Conservation (phyloP, 30 jellyfish, hydroid and myxozoan genomes). For the Hydractinia symbiolongicarpus region DNA sequence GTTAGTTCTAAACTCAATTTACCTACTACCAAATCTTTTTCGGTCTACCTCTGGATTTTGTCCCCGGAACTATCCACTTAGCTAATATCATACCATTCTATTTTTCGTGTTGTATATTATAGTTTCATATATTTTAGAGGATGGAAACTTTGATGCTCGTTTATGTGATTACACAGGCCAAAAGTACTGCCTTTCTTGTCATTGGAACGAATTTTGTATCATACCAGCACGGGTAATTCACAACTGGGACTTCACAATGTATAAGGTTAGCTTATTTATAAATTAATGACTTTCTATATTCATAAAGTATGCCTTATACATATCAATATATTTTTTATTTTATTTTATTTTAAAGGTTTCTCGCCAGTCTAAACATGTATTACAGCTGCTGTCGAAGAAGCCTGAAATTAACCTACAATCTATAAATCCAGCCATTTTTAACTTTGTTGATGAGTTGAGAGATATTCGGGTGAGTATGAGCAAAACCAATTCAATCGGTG, state of each 20-base stretch:
- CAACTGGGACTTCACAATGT: constrained; percentile 82
- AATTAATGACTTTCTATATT: not conserved
- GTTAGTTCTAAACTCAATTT: too few relatives aligned
- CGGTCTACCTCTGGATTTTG: too few relatives aligned
- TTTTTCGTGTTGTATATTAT: not conserved
- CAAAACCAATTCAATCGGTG: not conserved
- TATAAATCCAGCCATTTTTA: constrained; percentile 80
- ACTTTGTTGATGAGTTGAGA: constrained; percentile 80
- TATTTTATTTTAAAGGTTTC: constrained; percentile 46
- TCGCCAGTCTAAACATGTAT: constrained; percentile 83
- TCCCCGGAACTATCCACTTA: too few relatives aligned
- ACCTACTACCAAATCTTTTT: too few relatives aligned
- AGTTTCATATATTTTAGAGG: constrained; percentile 38
- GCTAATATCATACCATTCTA: too few relatives aligned
- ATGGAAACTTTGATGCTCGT: constrained; percentile 57
- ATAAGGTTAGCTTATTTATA: constrained; percentile 34
- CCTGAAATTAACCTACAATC: constrained; percentile 55
- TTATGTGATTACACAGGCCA: constrained; percentile 89
- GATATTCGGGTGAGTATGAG: constrained; percentile 70
- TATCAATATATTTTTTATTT: not conserved
- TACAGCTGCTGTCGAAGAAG: constrained; percentile 49
- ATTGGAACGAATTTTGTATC: constrained; percentile 78
- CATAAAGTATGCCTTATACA: not conserved
- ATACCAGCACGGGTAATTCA: constrained; percentile 90
- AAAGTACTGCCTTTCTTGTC: constrained; percentile 69